Base-by-base conservation (phyloP, 2,797 vertebrate genomes). In the Remorina albescens region DNA sequence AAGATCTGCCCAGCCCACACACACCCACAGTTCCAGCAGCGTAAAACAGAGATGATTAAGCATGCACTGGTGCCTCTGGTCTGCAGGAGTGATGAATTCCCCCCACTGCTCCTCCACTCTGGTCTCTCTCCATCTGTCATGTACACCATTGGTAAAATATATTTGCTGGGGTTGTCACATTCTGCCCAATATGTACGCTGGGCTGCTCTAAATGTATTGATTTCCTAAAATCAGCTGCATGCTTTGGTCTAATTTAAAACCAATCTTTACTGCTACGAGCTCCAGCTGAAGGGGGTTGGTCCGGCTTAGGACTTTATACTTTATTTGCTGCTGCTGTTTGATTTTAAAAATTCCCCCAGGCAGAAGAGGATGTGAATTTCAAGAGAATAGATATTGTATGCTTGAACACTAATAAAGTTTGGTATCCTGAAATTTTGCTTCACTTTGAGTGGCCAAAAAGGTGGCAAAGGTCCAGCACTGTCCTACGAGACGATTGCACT, bases 11-110 rank as follows among this genome's bases (percentile, higher is more conserved):
- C 78, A 66, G 51, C 71, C 41, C 72, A 57, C 80, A 71, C 85
- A 63, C 68, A 57, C 80, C 69, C 81, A 75, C 85, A 67, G 80
- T 46, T 85, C 70, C 81, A 83, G 81, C 84, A 78, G 78, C 70
- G 82, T 78, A 90, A 90, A 89, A 90, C 86, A 83, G 83, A 88
- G 81, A 92, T 94, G 91, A 94, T 94, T 89, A 91, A 91, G 81
- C 42, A 23, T 81, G 85, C 84, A 72, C 56, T 83, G 86, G 79
- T 82, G 86, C 76, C 83, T 83, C 71, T 76, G 88, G 86, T 86
- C 83, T 81, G 70, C 80, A 74, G 83, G 74, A 84, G 81, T 68
- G 81, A 85, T 80, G 46, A 67, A 82, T 70, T 76, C 85, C 87
- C 84, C 74, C 73, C 64, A 26, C 80, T 18, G 74, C 41, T 44